Percentiles rank a stretch among this genome's conserved stretches.
phyloP scores from a whole-genome alignment of 23 tunicate species.

The Diplosoma virens region DNA sequence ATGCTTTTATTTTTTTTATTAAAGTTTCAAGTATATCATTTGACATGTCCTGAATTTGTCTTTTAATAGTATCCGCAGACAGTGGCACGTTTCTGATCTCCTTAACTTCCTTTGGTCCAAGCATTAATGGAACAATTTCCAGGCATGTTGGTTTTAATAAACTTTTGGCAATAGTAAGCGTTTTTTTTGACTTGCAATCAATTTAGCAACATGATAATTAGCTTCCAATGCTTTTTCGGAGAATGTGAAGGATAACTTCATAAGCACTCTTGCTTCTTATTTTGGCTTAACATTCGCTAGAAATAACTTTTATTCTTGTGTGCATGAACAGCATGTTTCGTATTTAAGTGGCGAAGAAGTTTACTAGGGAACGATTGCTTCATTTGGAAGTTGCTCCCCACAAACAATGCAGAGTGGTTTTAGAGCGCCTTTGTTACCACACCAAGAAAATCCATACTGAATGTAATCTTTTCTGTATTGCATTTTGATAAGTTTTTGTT shows the following conservation, averaged over 20 bases:
- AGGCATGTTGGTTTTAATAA: too few species aligned
- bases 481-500: constrained; percentile 4
- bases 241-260: constrained; percentile 17
- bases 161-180: background rate
- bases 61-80: too few species aligned
- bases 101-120: too few species aligned
- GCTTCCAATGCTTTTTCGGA: constrained; percentile 27
- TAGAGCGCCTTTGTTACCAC: constrained; percentile 28
- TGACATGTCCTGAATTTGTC: too few species aligned
- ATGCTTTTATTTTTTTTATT: too few species aligned
- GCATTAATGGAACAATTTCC: too few species aligned
- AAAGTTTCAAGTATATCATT: too few species aligned
- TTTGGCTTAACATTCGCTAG: constrained; percentile 12
- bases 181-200: constrained; percentile 21
- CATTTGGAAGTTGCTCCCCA: constrained; percentile 39
- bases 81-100: too few species aligned
- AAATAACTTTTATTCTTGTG: constrained; percentile 13
- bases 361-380: constrained; percentile 39
- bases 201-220: constrained; percentile 23
- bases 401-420: constrained; percentile 33
- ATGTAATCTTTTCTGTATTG: constrained; percentile 21
- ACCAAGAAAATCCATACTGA: constrained; percentile 34
- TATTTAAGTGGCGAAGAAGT: constrained; percentile 31
- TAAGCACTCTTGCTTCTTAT: constrained; percentile 16
- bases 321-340: constrained; percentile 40